phyloP scores from a whole-genome alignment of 2,888 invertebrate genomes.

The Drosophila vallismaia region DNA sequence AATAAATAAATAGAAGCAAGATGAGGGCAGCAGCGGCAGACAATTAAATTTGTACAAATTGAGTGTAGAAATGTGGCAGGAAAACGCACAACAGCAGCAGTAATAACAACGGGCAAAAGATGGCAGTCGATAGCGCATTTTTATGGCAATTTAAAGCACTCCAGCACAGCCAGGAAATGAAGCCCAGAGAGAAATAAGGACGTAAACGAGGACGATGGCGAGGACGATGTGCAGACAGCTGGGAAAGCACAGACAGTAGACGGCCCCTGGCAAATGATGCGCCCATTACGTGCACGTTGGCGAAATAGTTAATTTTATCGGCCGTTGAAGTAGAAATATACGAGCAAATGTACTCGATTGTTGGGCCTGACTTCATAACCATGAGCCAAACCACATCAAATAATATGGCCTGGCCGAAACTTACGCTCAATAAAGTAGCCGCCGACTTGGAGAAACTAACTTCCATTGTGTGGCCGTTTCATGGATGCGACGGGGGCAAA shows the following conservation, averaged over 20 bases:
- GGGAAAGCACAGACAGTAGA: slow-evolving; percentile 13
- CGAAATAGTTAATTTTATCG: slow-evolving; percentile 76
- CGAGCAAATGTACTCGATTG: slow-evolving; percentile 57
- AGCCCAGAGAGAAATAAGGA: slow-evolving; percentile 15
- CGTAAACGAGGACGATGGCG: slow-evolving; percentile 5
- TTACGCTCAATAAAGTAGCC: slow-evolving; percentile 77
- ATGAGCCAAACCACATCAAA: slow-evolving; percentile 66
- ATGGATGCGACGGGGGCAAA: slow-evolving; percentile 9
- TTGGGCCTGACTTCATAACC: slow-evolving; percentile 62
- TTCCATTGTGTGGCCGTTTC: slow-evolving; percentile 64
- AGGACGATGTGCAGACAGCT: slow-evolving; percentile 29
- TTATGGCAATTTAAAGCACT: slow-evolving; percentile 77
- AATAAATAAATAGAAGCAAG: slow-evolving; percentile 52
- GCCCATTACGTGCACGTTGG: slow-evolving; percentile 70
- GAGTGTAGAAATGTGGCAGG: slow-evolving; percentile 73
- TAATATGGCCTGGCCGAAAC: slow-evolving; percentile 62
- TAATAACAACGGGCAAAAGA: slow-evolving; percentile 49
- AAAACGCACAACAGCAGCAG: slow-evolving; percentile 43
- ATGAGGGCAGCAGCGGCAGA: slow-evolving; percentile 55
- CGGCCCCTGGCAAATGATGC: slow-evolving; percentile 65
- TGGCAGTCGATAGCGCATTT: slow-evolving; percentile 68
- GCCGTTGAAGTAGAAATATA: slow-evolving; percentile 69
- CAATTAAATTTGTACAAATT: slow-evolving; percentile 79
- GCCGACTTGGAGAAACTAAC: slow-evolving; percentile 70
- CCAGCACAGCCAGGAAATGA: slow-evolving; percentile 58